Conservation (phyloP, 2,888 invertebrate species). For the Spilarctia lutea region DNA sequence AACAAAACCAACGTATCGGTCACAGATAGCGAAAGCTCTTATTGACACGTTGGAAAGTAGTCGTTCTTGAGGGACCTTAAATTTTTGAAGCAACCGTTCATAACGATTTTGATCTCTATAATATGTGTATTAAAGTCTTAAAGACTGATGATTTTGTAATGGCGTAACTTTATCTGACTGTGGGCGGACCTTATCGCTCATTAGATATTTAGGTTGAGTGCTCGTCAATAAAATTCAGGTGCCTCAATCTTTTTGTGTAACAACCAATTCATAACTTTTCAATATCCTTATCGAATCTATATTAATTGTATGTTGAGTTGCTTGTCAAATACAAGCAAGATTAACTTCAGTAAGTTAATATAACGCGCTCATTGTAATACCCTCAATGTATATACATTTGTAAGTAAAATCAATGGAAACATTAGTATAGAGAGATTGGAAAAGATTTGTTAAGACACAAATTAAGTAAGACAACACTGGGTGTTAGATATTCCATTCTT, state of each 20-base stretch:
- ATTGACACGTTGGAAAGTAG: slow-evolving; percentile 85
- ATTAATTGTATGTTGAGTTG: slow-evolving; percentile 3
- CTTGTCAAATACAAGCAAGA: not conserved
- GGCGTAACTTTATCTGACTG: slow-evolving; percentile 53
- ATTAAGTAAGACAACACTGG: slow-evolving; percentile 50
- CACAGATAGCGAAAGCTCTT: slow-evolving; percentile 85
- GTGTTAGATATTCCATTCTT: slow-evolving; percentile 16
- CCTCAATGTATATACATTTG: not conserved
- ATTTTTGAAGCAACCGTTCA: slow-evolving; percentile 43
- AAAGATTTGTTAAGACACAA: slow-evolving; percentile 41
- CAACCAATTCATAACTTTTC: slow-evolving; percentile 31
- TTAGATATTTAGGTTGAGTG: slow-evolving; percentile 79
- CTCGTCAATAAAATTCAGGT: slow-evolving; percentile 54
- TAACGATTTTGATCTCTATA: slow-evolving; percentile 57
- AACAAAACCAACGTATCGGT: slow-evolving; percentile 76
- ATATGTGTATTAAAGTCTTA: slow-evolving; percentile 44
- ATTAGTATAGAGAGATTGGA: slow-evolving; percentile 35
- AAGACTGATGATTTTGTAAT: slow-evolving; percentile 27
- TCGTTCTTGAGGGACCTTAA: slow-evolving; percentile 57
- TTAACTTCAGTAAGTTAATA: slow-evolving; percentile 17
- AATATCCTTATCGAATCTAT: slow-evolving; percentile 9
- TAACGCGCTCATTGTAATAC: slow-evolving; percentile 15
- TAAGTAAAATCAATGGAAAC: slow-evolving; percentile 47
- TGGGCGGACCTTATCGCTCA: slow-evolving; percentile 74
- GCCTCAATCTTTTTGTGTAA: slow-evolving; percentile 48